Conservation (phyloP, 2,888 invertebrate genomes). For the Elegia similella region DNA sequence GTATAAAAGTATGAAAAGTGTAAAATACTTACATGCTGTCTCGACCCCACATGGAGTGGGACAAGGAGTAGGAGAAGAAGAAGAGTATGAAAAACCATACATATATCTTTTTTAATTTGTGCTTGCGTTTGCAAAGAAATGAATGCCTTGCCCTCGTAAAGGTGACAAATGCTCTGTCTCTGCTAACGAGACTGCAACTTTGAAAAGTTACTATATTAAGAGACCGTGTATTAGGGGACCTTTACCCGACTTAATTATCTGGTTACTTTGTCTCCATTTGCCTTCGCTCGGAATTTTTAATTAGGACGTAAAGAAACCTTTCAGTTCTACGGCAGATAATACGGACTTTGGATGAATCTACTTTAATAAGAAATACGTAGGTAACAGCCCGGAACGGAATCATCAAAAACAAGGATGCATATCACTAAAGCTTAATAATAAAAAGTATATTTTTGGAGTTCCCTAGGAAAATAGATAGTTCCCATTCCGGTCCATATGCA, state of each 20-base stretch:
- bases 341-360: not conserved
- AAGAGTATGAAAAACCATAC: not conserved
- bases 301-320: slow-evolving; percentile 27
- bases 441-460: no score
- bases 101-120: not conserved
- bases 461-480: no score
- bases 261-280: slow-evolving; percentile 33
- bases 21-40: no score
- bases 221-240: slow-evolving; percentile 31
- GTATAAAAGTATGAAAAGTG: no score
- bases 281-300: slow-evolving; percentile 39
- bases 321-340: slow-evolving; percentile 4
- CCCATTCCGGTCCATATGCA: no score
- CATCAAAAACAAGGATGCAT: no score
- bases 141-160: slow-evolving; percentile 30
- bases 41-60: no score
- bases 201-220: slow-evolving; percentile 34
- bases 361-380: not conserved
- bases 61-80: no score
- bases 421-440: no score
- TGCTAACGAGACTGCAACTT: slow-evolving; percentile 52
- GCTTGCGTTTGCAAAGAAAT: slow-evolving; percentile 28
- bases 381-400: no score
- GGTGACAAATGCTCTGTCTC: slow-evolving; percentile 42
- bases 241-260: slow-evolving; percentile 38